phyloP scores from a whole-genome alignment of 1,140 invertebrate genomes.

The Melitaea cinxia region DNA sequence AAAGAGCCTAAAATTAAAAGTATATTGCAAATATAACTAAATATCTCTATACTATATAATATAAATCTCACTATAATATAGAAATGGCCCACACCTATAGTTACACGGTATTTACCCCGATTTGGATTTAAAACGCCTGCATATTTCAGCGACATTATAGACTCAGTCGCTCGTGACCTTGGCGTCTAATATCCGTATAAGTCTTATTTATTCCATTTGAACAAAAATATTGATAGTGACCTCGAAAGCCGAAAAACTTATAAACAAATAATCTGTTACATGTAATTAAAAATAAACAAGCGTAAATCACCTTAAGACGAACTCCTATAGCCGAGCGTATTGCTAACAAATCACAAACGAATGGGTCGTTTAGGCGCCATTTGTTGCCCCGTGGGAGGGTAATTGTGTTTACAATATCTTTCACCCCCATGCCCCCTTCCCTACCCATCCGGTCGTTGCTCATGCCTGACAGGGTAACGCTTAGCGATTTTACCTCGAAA shows the following conservation, averaged over 20 bases:
- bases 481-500: constrained; percentile 41
- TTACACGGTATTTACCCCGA: no score
- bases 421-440: constrained; percentile 38
- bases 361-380: constrained; percentile 79
- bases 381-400: constrained; percentile 66
- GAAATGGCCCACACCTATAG: no score
- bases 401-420: constrained; percentile 79
- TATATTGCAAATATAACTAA: no score
- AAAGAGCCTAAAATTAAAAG: no score
- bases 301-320: constrained; percentile 42
- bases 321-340: constrained; percentile 73
- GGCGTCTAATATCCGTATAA: no score
- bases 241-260: background rate
- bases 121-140: no score
- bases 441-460: constrained; percentile 37
- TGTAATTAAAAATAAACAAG: background rate
- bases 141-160: no score
- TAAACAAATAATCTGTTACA: no score
- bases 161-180: no score
- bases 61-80: no score
- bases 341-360: constrained; percentile 78
- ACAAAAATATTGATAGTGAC: background rate
- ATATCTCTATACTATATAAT: no score
- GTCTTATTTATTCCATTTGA: no score
- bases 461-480: constrained; percentile 43